A percentile compares a stretch with the other conserved stretches of the same genome.
Evolutionary conservation across 1,140 invertebrate species (phyloP).

Genomic region (Trinorchestia longiramus): DNA sequence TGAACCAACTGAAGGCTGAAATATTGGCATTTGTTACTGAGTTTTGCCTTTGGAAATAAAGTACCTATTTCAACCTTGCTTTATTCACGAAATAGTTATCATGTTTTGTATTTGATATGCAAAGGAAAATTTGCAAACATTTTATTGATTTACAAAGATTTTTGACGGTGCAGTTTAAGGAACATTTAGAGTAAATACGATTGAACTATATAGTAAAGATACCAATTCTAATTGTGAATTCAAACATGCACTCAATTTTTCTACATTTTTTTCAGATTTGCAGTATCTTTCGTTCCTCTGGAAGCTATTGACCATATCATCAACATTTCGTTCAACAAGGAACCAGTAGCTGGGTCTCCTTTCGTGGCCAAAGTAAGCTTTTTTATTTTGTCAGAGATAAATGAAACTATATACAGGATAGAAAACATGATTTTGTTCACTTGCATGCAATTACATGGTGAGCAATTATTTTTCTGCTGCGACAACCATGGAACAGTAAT

Average conservation of each 20-base stretch:
- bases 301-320: conserved; percentile 94
- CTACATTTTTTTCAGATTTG: conserved; percentile 77
- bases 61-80: neutral
- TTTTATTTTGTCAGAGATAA: neutral
- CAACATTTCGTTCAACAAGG: conserved; percentile 97
- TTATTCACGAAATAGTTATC: too few species aligned
- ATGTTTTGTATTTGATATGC: neutral
- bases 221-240: neutral
- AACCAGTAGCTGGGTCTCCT: conserved; percentile 76
- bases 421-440: too few species aligned
- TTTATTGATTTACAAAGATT: neutral
- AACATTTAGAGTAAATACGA: neutral
- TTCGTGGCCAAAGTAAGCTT: conserved; percentile 65
- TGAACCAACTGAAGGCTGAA: neutral
- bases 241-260: neutral
- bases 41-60: neutral
- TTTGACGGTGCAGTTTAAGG: neutral
- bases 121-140: neutral
- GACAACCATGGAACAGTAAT: too few species aligned
- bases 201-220: neutral
- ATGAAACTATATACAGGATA: neutral
- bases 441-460: too few species aligned
- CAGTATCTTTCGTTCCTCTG: conserved; percentile 94
- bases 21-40: neutral
- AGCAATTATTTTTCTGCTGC: too few species aligned